phyloP scores from a whole-genome alignment of 1,140 invertebrate species.

The Magallana ariakensis region DNA sequence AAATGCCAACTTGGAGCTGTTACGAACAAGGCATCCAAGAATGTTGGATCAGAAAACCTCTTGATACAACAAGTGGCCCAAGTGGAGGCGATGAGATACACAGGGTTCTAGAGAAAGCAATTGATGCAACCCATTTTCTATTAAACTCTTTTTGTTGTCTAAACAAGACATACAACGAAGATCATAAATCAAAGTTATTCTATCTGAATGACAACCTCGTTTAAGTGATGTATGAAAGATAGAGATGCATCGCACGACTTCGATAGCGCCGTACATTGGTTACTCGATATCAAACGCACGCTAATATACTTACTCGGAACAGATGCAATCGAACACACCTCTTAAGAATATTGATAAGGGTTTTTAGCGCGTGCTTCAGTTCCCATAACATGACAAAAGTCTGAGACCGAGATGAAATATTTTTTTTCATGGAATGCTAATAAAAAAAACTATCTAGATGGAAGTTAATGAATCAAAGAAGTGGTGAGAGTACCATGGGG shows the following conservation, averaged over 20 bases:
- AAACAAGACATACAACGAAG: background rate
- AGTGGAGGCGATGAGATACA: background rate
- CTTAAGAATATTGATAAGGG: slow-evolving; percentile 18
- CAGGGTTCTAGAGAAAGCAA: slow-evolving; percentile 9
- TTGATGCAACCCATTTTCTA: slow-evolving; percentile 1
- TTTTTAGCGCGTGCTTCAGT: slow-evolving; percentile 15
- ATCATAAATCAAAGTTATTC: slow-evolving; percentile 35
- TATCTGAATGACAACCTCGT: slow-evolving; percentile 30
- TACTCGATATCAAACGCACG: slow-evolving; percentile 32
- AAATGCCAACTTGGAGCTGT: too few species aligned
- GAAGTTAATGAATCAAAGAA: background rate
- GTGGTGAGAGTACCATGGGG: background rate
- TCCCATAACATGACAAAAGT: background rate
- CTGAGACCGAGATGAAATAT: slow-evolving; percentile 11
- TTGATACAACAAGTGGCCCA: background rate
- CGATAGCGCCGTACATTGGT: slow-evolving; percentile 8
- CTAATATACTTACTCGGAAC: slow-evolving; percentile 22
- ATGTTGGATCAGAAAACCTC: background rate
- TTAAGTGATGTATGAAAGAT: slow-evolving; percentile 32
- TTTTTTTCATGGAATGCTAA: slow-evolving; percentile 6
- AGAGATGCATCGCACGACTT: slow-evolving; percentile 18
- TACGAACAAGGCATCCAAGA: too few species aligned
- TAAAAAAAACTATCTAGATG: background rate
- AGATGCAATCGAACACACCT: slow-evolving; percentile 33
- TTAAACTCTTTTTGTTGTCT: slow-evolving; percentile 26